Percentiles rank a stretch among this genome's conserved stretches.
These are phyloP conservation scores for Dicaeum eximium DNA, from an alignment of 2,113 vertebrate species.

Conservation along the genomic window DNA sequence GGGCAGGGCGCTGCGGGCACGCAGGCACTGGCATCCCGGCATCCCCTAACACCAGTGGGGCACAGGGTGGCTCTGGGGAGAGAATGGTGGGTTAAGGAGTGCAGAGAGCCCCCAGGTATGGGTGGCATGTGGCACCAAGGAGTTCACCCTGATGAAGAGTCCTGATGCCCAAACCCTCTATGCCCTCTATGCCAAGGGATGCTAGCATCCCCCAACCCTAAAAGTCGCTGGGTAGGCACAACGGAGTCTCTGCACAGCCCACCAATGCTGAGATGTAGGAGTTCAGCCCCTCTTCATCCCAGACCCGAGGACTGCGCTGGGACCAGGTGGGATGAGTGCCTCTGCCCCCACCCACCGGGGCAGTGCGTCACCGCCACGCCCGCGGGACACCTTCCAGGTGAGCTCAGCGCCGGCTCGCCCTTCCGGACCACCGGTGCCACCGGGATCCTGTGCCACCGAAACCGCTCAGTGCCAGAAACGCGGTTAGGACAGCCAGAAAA, in stretches of 20 bases:
- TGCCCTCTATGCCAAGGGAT: background rate
- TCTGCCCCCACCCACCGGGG: background rate
- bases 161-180: background rate
- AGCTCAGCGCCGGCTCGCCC: background rate
- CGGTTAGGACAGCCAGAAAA: background rate
- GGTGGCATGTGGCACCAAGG: accelerated
- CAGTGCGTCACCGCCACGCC: background rate
- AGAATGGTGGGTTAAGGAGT: accelerated
- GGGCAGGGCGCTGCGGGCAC: conserved; percentile 60
- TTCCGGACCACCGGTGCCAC: background rate
- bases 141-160: background rate
- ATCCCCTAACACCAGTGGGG: conserved; percentile 31
- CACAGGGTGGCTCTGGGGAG: background rate
- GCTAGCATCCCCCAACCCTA: too few species aligned
- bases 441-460: background rate
- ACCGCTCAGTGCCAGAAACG: background rate
- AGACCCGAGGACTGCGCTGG: accelerated
- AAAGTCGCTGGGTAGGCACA: background rate
- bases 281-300: background rate
- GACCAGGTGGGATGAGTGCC: background rate
- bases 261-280: background rate
- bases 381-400: background rate
- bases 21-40: conserved; percentile 71
- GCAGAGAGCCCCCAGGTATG: accelerated
- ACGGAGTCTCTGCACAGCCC: background rate